These are phyloP conservation scores for Drosophila elegans DNA, from an alignment of 1,140 invertebrate genomes.

Conservation along the genomic window DNA sequence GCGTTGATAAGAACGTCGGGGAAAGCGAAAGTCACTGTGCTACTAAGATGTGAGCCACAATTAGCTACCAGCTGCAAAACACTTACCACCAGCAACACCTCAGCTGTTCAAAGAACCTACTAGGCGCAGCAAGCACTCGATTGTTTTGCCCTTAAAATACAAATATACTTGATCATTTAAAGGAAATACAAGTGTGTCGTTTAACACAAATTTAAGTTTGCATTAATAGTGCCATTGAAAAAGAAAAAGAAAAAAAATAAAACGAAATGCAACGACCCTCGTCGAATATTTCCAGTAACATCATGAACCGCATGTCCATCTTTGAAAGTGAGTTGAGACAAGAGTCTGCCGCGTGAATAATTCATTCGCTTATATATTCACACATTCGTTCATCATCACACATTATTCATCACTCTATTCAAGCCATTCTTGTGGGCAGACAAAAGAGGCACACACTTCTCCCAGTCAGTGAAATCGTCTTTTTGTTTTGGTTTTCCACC, in stretches of 20 bases:
- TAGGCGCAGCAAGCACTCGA: not conserved
- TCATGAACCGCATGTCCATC: slow-evolving; percentile 79
- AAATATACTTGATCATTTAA: not conserved
- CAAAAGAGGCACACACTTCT: slow-evolving; percentile 17
- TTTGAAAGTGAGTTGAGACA: slow-evolving; percentile 76
- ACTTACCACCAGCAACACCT: slow-evolving; percentile 7
- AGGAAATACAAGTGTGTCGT: not conserved
- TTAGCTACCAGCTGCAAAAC: not conserved
- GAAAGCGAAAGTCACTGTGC: slow-evolving; percentile 45
- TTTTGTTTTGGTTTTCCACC: slow-evolving; percentile 31
- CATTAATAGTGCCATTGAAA: slow-evolving; percentile 4
- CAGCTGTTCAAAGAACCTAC: slow-evolving; percentile 1
- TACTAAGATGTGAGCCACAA: slow-evolving; percentile 25
- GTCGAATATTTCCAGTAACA: slow-evolving; percentile 69
- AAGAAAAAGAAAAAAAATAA: not conserved
- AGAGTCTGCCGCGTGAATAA: slow-evolving; percentile 25
- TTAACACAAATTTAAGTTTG: not conserved
- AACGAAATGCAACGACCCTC: slow-evolving; percentile 68
- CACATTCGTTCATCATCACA: slow-evolving; percentile 17
- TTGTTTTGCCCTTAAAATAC: not conserved
- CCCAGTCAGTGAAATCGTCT: slow-evolving; percentile 36
- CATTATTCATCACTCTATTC: slow-evolving; percentile 39
- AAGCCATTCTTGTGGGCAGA: slow-evolving; percentile 20
- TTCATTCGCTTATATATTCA: slow-evolving; percentile 22
- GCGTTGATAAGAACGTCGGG: slow-evolving; percentile 69